phyloP scores from a whole-genome alignment of 2,113 vertebrate species.

The Phrynosoma platyrhinos region DNA sequence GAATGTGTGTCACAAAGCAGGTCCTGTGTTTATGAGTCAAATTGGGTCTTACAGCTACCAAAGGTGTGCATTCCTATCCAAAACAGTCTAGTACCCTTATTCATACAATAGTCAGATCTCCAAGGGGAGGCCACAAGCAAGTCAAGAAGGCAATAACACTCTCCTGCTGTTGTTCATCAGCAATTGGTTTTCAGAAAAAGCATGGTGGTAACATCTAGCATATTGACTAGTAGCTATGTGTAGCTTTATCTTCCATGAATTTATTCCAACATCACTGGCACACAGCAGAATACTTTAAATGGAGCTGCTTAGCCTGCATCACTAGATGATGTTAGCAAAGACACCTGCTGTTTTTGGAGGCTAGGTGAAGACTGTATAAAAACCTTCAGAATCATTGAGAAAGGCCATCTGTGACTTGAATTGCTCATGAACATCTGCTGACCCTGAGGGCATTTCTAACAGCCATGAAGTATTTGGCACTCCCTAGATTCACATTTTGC shows the following conservation, averaged over 20 bases:
- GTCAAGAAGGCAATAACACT: neutral
- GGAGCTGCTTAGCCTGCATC: neutral
- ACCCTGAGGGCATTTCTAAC: neutral
- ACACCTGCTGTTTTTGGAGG: neutral
- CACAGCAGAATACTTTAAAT: neutral
- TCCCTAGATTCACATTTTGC: slow-evolving; percentile 8
- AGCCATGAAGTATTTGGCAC: neutral
- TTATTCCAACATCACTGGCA: neutral
- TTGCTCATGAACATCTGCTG: slow-evolving; percentile 6
- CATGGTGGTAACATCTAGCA: neutral
- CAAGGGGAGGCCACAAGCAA: neutral
- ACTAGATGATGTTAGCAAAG: neutral
- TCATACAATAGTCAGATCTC: neutral
- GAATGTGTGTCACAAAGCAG: no score
- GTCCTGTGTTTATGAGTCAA: no score
- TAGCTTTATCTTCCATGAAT: neutral
- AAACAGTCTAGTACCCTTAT: no score
- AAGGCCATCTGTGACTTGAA: slow-evolving; percentile 2
- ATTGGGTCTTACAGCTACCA: no score
- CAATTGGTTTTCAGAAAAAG: neutral
- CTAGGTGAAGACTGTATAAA: neutral
- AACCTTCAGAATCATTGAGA: neutral
- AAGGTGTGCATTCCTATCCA: no score
- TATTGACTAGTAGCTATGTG: neutral
- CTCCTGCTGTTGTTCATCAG: neutral